Evolutionary conservation across 2,888 invertebrate species (phyloP).

Genomic region (Tortricodes alternella): DNA sequence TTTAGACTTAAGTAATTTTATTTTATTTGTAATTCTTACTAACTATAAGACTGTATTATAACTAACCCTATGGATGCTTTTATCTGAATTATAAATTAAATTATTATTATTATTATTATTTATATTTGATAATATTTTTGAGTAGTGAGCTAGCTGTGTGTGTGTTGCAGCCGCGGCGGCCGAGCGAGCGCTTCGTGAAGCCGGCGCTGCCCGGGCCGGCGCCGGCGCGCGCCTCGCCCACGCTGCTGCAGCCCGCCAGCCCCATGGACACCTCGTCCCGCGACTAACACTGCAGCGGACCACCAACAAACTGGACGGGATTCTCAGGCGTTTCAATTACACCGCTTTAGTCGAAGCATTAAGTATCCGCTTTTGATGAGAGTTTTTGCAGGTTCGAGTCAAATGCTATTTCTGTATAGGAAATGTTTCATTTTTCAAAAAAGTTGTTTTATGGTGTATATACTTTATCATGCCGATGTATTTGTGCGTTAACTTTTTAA

Average conservation of each 20-base stretch:
- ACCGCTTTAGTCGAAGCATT: not conserved
- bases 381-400: too few species aligned
- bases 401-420: too few species aligned
- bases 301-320: not conserved
- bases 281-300: conserved; percentile 69
- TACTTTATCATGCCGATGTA: too few species aligned
- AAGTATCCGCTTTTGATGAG: not conserved
- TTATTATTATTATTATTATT: too few species aligned
- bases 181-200: conserved; percentile 32
- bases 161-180: conserved; percentile 73
- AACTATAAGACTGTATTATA: too few species aligned
- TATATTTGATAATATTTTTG: not conserved
- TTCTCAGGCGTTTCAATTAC: not conserved
- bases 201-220: conserved; percentile 43
- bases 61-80: too few species aligned
- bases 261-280: conserved; percentile 89
- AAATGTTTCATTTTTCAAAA: too few species aligned
- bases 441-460: too few species aligned
- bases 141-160: not conserved
- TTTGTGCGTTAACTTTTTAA: too few species aligned
- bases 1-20: too few species aligned
- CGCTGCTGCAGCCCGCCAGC: conserved; percentile 84
- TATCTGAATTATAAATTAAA: too few species aligned
- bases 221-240: conserved; percentile 39
- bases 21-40: too few species aligned